These are phyloP conservation scores for Threskiornis aethiopicus DNA, from an alignment of 2,797 vertebrate genomes.

Conservation along the genomic window DNA sequence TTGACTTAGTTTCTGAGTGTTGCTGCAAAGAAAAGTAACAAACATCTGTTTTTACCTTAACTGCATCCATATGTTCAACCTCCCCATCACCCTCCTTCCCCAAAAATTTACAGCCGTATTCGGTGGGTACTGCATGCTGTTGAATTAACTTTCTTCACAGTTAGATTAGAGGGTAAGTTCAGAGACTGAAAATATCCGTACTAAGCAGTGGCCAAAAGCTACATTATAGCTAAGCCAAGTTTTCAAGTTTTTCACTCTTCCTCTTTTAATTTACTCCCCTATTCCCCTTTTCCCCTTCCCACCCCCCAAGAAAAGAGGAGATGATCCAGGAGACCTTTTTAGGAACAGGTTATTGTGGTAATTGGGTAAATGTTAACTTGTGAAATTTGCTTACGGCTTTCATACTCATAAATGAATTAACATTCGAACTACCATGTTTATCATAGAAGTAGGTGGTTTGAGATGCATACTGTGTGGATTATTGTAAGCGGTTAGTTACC, in stretches of 20 bases:
- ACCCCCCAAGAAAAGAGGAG: background rate
- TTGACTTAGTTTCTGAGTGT: slow-evolving; percentile 71
- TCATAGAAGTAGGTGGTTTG: slow-evolving; percentile 16
- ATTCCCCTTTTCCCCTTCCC: background rate
- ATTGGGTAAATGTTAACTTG: background rate
- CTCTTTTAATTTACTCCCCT: background rate
- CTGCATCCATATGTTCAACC: slow-evolving; percentile 76
- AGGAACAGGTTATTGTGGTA: background rate
- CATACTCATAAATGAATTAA: slow-evolving; percentile 43
- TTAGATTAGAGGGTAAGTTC: slow-evolving; percentile 57
- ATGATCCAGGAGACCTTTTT: background rate
- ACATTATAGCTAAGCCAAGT: background rate
- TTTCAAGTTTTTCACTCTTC: background rate
- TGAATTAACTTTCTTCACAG: slow-evolving; percentile 72
- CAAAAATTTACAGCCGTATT: slow-evolving; percentile 72
- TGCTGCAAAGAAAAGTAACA: slow-evolving; percentile 75
- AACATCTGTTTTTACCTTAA: slow-evolving; percentile 79
- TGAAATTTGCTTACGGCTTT: slow-evolving; percentile 25
- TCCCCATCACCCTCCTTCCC: slow-evolving; percentile 60
- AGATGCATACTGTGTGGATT: background rate
- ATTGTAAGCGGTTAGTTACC: slow-evolving; percentile 27
- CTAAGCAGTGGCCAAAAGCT: slow-evolving; percentile 46
- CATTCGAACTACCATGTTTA: slow-evolving; percentile 23
- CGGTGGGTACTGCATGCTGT: slow-evolving; percentile 55
- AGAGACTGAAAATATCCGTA: slow-evolving; percentile 30